Conservation (phyloP, 2,113 vertebrate genomes). For the Platysternon megacephalum region DNA sequence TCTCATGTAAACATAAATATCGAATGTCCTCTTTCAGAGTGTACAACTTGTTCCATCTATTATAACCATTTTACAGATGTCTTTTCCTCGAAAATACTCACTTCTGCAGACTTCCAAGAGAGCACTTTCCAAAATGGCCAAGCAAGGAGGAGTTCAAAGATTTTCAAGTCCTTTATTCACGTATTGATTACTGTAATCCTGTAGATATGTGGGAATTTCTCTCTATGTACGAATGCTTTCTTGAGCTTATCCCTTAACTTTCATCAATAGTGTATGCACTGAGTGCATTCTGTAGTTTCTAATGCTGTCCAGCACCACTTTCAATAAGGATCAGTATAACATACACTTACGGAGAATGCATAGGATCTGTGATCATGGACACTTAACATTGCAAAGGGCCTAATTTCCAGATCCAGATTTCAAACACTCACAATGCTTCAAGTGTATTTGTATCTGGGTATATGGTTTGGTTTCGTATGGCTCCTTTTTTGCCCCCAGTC, state of each 20-base stretch:
- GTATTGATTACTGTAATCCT: neutral
- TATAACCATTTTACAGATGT: neutral
- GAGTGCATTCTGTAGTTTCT: neutral
- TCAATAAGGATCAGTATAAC: neutral
- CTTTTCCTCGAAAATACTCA: neutral
- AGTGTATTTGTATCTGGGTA: neutral
- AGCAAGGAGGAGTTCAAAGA: neutral
- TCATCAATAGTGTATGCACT: neutral
- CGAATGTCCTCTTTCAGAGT: neutral
- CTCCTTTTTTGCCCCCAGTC: neutral
- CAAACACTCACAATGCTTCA: neutral
- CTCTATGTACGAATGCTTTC: neutral
- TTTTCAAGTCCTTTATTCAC: neutral
- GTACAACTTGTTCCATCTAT: fast-evolving
- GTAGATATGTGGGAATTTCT: neutral
- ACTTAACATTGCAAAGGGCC: neutral
- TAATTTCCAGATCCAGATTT: neutral
- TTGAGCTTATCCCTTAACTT: neutral
- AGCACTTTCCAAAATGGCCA: neutral
- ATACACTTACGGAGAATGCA: neutral
- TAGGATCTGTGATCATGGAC: neutral
- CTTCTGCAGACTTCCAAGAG: neutral
- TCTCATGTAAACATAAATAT: neutral
- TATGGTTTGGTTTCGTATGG: neutral
- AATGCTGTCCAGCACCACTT: neutral